Evolutionary conservation across 2,797 vertebrate species (phyloP).

Genomic region (Megaceryle alcyon): DNA sequence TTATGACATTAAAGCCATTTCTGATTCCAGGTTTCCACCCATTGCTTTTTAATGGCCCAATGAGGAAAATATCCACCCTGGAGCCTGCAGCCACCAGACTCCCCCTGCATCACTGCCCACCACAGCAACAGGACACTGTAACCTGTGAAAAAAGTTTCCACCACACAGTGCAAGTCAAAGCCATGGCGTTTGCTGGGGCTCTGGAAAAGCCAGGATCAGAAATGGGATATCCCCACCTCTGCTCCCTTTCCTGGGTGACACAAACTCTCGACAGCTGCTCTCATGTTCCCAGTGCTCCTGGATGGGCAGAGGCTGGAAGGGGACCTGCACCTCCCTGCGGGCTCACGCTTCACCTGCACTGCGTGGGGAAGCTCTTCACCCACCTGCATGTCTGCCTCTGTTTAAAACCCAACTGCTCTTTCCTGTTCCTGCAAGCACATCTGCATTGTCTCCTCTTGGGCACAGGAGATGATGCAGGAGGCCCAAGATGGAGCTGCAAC

Average conservation of each 20-base stretch:
- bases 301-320: background rate
- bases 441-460: no score
- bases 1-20: background rate
- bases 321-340: no score
- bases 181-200: background rate
- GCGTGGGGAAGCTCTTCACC: no score
- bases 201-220: background rate
- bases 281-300: background rate
- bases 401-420: no score
- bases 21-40: background rate
- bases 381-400: no score
- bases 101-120: accelerated
- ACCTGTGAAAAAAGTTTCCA: background rate
- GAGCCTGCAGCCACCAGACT: background rate
- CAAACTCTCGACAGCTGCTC: background rate
- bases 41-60: background rate
- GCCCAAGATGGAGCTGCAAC: no score
- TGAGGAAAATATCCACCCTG: background rate
- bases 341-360: no score
- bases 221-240: background rate
- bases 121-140: background rate
- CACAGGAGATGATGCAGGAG: no score
- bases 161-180: background rate
- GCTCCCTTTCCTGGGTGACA: background rate
- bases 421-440: no score